phyloP scores from a whole-genome alignment of 2,797 vertebrate genomes.

The Sebastes iracundus region DNA sequence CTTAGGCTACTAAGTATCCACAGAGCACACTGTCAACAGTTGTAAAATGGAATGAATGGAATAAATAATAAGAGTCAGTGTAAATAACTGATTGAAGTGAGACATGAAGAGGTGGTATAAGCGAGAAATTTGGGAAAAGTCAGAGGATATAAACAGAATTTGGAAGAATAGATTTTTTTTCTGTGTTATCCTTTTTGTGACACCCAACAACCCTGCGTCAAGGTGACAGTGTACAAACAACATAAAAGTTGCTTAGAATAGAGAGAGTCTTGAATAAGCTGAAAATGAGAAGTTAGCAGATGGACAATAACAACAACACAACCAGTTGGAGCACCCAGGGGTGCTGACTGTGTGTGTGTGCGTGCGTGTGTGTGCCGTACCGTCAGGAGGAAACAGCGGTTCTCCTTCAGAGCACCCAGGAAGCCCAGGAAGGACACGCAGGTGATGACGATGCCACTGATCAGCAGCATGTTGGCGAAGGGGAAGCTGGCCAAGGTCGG shows the following conservation, averaged over 20 bases:
- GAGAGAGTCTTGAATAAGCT: too few relatives aligned
- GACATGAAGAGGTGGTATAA: background rate
- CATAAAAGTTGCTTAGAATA: too few relatives aligned
- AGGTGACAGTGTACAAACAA: too few relatives aligned
- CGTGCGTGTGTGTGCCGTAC: slow-evolving; percentile 46
- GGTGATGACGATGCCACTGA: slow-evolving; percentile 81
- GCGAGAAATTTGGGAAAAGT: background rate
- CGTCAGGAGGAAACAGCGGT: slow-evolving; percentile 83
- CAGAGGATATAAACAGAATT: too few relatives aligned
- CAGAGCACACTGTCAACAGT: background rate
- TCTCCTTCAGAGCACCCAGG: slow-evolving; percentile 84
- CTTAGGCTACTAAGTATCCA: background rate
- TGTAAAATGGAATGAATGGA: background rate
- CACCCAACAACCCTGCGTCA: background rate
- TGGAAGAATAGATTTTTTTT: background rate
- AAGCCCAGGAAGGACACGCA: slow-evolving; percentile 86
- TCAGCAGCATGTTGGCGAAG: slow-evolving; percentile 70
- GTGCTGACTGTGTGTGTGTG: background rate
- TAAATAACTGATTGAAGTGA: background rate
- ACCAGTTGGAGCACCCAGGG: background rate
- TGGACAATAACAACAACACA: background rate
- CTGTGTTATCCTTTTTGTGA: background rate
- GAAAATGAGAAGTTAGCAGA: too few relatives aligned
- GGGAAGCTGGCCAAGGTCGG: slow-evolving; percentile 62
- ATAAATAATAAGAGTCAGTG: background rate